Conservation (phyloP, 2,797 vertebrate species). For the Melanotaenia pygmaea region DNA sequence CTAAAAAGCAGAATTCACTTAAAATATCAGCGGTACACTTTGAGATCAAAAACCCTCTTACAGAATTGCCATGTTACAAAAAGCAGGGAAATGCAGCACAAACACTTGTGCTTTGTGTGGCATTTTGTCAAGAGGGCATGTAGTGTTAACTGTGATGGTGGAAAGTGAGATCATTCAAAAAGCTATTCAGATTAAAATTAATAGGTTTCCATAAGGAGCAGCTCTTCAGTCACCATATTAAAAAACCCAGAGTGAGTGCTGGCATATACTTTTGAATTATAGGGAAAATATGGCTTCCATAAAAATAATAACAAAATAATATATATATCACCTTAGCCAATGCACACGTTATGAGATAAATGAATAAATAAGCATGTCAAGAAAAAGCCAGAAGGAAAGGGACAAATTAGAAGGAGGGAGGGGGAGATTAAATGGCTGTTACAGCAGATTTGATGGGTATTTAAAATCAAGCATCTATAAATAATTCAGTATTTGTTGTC, state of each 20-base stretch:
- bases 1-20: slow-evolving; percentile 14
- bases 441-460: slow-evolving; percentile 34
- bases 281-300: slow-evolving; percentile 62
- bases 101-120: slow-evolving; percentile 42
- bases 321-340: slow-evolving; percentile 63
- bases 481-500: background rate
- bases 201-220: slow-evolving; percentile 59
- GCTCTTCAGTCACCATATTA: slow-evolving; percentile 53
- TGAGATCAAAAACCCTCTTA: background rate
- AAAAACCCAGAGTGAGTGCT: slow-evolving; percentile 66
- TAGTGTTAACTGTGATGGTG: slow-evolving; percentile 40
- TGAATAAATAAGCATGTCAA: slow-evolving; percentile 69
- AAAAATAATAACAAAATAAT: slow-evolving; percentile 51
- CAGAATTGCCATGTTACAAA: slow-evolving; percentile 23
- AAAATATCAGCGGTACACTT: background rate
- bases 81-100: slow-evolving; percentile 1
- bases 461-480: slow-evolving; percentile 29
- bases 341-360: slow-evolving; percentile 53
- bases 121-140: slow-evolving; percentile 42
- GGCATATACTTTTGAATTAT: slow-evolving; percentile 72
- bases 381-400: slow-evolving; percentile 35
- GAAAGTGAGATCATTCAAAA: slow-evolving; percentile 51
- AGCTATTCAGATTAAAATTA: slow-evolving; percentile 66
- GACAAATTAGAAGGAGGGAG: background rate
- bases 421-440: background rate